phyloP scores from a whole-genome alignment of 1,140 invertebrate genomes.

The Cyrtorhinus lividipennis region DNA sequence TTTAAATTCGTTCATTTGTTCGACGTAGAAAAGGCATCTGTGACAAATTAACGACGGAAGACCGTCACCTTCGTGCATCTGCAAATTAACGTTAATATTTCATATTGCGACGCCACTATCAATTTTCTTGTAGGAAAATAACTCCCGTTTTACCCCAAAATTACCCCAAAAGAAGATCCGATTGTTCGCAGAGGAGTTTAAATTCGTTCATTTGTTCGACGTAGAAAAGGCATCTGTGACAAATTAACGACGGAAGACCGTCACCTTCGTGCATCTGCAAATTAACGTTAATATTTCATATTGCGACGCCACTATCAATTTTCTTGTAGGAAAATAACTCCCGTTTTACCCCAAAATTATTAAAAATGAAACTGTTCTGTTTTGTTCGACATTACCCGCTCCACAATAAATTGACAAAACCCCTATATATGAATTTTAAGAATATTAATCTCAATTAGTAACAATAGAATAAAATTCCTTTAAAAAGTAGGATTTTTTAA shows the following conservation, averaged over 20 bases:
- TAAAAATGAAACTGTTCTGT: no score
- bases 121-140: not conserved
- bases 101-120: no score
- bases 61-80: slow-evolving; percentile 27
- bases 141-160: not conserved
- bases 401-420: no score
- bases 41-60: slow-evolving; percentile 28
- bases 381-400: no score
- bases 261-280: slow-evolving; percentile 27
- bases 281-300: not conserved
- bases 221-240: slow-evolving; percentile 26
- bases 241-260: slow-evolving; percentile 28
- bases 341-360: no score
- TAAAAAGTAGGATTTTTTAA: no score
- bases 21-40: slow-evolving; percentile 26
- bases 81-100: slow-evolving; percentile 19
- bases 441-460: no score
- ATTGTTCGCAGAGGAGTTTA: slow-evolving; percentile 27
- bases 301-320: slow-evolving; percentile 1
- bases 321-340: no score
- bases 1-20: slow-evolving; percentile 29
- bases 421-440: no score
- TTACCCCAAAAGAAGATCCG: slow-evolving; percentile 22
- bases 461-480: no score
- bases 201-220: slow-evolving; percentile 28